Conservation (phyloP, 2,797 vertebrate species). For the Todus mexicanus region DNA sequence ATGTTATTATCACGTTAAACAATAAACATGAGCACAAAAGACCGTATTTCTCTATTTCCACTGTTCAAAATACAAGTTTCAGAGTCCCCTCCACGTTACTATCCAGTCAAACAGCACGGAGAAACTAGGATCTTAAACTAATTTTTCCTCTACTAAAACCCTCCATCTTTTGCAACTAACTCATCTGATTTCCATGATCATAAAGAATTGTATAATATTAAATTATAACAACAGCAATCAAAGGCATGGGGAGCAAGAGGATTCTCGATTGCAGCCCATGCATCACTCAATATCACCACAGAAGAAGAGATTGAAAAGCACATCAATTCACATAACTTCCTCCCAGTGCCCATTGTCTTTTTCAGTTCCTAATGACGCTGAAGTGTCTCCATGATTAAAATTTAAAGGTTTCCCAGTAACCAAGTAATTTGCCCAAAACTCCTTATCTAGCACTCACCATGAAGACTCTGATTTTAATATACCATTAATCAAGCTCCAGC, state of each 20-base stretch:
- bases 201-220: slow-evolving; percentile 67
- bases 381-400: slow-evolving; percentile 81
- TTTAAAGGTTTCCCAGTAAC: slow-evolving; percentile 79
- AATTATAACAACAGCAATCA: slow-evolving; percentile 81
- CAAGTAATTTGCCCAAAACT: slow-evolving; percentile 80
- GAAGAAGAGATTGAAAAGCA: slow-evolving; percentile 69
- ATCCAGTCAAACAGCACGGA: neutral
- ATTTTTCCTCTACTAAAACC: slow-evolving; percentile 38
- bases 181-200: slow-evolving; percentile 67
- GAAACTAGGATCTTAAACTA: neutral
- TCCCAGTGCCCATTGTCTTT: slow-evolving; percentile 68
- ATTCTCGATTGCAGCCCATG: slow-evolving; percentile 68
- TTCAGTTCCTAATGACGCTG: slow-evolving; percentile 76
- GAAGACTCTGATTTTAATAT: slow-evolving; percentile 79
- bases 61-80: neutral
- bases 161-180: slow-evolving; percentile 20
- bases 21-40: neutral
- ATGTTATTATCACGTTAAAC: neutral
- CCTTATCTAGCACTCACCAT: slow-evolving; percentile 78
- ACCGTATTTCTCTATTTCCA: neutral
- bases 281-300: slow-evolving; percentile 63
- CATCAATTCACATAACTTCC: slow-evolving; percentile 73
- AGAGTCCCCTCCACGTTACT: neutral
- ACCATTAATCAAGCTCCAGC: slow-evolving; percentile 82
- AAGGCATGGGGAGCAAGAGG: slow-evolving; percentile 74